Conservation (phyloP, 1,140 invertebrate genomes). For the Drosophila biarmipes region DNA sequence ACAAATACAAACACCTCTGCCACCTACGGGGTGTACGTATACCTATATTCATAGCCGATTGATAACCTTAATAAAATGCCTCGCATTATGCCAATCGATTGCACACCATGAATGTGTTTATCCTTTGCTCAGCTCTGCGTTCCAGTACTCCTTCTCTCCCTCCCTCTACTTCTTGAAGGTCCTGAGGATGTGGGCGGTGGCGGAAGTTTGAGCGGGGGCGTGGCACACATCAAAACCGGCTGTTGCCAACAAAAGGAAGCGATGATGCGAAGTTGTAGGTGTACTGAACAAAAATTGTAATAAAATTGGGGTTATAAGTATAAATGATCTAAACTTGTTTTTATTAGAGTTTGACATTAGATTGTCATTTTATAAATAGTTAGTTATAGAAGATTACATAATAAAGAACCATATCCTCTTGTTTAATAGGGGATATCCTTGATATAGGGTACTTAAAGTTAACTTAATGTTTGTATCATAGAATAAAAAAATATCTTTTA, state of each 20-base stretch:
- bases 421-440: too few relatives aligned
- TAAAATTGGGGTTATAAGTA: neutral
- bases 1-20: slow-evolving; percentile 65
- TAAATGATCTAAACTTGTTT: too few relatives aligned
- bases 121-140: slow-evolving; percentile 64
- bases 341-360: too few relatives aligned
- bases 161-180: neutral
- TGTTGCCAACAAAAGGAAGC: slow-evolving; percentile 63
- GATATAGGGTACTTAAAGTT: neutral
- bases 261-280: slow-evolving; percentile 38
- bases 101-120: slow-evolving; percentile 83
- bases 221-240: slow-evolving; percentile 72
- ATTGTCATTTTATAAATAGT: too few relatives aligned
- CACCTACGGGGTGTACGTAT: slow-evolving; percentile 34
- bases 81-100: slow-evolving; percentile 83
- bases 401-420: too few relatives aligned
- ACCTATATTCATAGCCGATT: slow-evolving; percentile 78
- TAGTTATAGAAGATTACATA: too few relatives aligned
- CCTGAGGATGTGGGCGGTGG: slow-evolving; percentile 13
- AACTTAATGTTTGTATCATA: too few relatives aligned
- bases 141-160: slow-evolving; percentile 11
- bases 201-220: slow-evolving; percentile 20
- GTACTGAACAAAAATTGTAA: slow-evolving; percentile 9
- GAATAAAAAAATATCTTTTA: neutral
- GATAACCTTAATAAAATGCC: slow-evolving; percentile 83